These are phyloP conservation scores for Gerosis bhagava DNA, from an alignment of 2,888 invertebrate genomes.

Conservation along the genomic window DNA sequence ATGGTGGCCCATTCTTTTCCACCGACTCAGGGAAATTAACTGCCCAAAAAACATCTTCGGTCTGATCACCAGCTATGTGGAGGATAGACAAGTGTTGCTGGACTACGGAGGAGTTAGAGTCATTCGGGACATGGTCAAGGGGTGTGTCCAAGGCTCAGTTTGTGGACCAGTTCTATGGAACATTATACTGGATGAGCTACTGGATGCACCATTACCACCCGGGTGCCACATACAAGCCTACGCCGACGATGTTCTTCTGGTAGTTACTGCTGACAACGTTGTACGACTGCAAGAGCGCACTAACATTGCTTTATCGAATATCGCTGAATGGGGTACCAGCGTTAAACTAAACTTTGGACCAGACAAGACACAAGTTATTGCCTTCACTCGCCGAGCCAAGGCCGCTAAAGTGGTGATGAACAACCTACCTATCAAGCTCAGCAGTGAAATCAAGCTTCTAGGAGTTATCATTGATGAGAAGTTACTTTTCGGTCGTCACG, in stretches of 20 bases:
- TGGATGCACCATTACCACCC: not conserved
- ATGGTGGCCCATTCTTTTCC: slow-evolving; percentile 21
- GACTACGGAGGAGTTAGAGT: not conserved
- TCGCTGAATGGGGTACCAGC: not conserved
- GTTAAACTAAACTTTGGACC: not conserved
- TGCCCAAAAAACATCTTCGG: slow-evolving; percentile 17
- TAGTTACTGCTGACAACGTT: not conserved
- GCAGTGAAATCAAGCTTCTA: not conserved
- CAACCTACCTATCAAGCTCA: not conserved
- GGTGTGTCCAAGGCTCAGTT: slow-evolving; percentile 1
- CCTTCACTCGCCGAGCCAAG: not conserved
- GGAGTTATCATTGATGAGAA: slow-evolving; percentile 2
- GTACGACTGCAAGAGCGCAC: not conserved
- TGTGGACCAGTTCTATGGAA: slow-evolving; percentile 26
- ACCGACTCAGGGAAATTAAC: slow-evolving; percentile 3
- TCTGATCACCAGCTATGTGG: not conserved
- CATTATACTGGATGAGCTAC: slow-evolving; percentile 24
- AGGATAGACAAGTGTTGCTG: not conserved
- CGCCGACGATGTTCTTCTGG: slow-evolving; percentile 20
- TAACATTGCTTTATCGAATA: not conserved
- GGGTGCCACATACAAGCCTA: slow-evolving; percentile 22
- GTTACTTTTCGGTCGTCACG: not conserved
- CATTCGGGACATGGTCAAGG: not conserved
- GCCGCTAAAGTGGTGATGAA: not conserved
- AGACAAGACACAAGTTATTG: not conserved